phyloP scores from a whole-genome alignment of 2,888 invertebrate species.

The Leucophenga maculata region DNA sequence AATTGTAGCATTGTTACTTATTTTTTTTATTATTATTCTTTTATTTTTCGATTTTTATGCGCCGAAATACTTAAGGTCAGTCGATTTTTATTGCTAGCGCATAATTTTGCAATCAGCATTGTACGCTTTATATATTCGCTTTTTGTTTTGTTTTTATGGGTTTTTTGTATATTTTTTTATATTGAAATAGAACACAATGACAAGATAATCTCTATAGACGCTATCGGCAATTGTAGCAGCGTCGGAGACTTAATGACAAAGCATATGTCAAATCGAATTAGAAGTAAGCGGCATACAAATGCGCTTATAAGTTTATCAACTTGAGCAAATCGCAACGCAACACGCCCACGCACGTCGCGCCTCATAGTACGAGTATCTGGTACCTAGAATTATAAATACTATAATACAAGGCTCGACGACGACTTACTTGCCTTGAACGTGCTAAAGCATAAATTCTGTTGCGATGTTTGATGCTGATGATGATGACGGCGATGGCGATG shows the following conservation, averaged over 20 bases:
- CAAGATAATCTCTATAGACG: too few relatives aligned
- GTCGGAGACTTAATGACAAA: background rate
- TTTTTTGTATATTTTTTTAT: background rate
- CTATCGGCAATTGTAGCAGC: too few relatives aligned
- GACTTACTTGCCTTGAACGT: constrained; percentile 8
- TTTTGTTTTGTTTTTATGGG: background rate
- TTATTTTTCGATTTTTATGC: constrained; percentile 1
- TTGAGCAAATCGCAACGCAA: background rate
- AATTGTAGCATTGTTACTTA: too few relatives aligned
- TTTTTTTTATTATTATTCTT: too few relatives aligned
- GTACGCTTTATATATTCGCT: background rate
- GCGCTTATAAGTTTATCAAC: constrained; percentile 5
- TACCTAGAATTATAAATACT: too few relatives aligned
- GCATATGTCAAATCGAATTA: background rate
- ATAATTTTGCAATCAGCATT: constrained; percentile 18
- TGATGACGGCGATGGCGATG: too few relatives aligned
- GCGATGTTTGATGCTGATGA: too few relatives aligned
- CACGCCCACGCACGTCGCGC: background rate
- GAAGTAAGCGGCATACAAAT: background rate
- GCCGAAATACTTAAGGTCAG: constrained; percentile 1
- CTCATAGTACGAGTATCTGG: too few relatives aligned
- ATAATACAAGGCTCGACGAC: background rate
- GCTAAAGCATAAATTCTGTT: background rate
- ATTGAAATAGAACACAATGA: background rate
- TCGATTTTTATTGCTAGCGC: constrained; percentile 4